Conservation (phyloP, 2,797 vertebrate species). For the Calcarius lapponicus region DNA sequence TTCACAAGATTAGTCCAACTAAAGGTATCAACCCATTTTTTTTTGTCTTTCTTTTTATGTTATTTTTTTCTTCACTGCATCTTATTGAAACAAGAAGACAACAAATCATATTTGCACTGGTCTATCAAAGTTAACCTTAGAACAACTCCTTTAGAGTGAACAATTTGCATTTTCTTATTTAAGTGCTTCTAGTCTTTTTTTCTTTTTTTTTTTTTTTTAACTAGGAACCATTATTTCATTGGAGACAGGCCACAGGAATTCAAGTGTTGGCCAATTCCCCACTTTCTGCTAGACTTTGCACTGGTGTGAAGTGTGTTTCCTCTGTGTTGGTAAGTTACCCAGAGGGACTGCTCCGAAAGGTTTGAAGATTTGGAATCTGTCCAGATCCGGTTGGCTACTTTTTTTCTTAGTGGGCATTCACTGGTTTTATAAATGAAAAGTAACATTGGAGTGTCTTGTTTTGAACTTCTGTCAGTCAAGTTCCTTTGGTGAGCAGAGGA, state of each 20-base stretch:
- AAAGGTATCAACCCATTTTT: neutral
- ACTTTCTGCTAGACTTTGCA: constrained; percentile 31
- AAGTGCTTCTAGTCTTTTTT: neutral
- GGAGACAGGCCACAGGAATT: constrained; percentile 17
- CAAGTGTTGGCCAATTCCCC: constrained; percentile 2
- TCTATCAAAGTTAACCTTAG: neutral
- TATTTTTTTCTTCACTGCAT: neutral
- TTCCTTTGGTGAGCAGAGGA: constrained; percentile 36
- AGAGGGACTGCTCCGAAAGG: constrained; percentile 18
- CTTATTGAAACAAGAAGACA: neutral
- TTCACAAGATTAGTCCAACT: neutral
- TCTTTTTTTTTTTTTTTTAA: neutral
- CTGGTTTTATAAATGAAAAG: constrained; percentile 38
- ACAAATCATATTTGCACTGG: neutral
- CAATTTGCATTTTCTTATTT: neutral
- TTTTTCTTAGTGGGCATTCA: constrained; percentile 41
- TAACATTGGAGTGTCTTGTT: constrained; percentile 37
- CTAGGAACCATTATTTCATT: constrained; percentile 20
- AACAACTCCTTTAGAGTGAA: neutral
- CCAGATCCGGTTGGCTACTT: constrained; percentile 46
- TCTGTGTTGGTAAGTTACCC: constrained; percentile 44
- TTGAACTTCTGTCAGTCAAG: constrained; percentile 29
- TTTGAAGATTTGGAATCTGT: constrained; percentile 26
- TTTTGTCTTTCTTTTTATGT: neutral
- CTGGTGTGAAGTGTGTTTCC: constrained; percentile 7